Base-by-base conservation (phyloP, 2,113 vertebrate species). In the Isurus oxyrinchus region DNA sequence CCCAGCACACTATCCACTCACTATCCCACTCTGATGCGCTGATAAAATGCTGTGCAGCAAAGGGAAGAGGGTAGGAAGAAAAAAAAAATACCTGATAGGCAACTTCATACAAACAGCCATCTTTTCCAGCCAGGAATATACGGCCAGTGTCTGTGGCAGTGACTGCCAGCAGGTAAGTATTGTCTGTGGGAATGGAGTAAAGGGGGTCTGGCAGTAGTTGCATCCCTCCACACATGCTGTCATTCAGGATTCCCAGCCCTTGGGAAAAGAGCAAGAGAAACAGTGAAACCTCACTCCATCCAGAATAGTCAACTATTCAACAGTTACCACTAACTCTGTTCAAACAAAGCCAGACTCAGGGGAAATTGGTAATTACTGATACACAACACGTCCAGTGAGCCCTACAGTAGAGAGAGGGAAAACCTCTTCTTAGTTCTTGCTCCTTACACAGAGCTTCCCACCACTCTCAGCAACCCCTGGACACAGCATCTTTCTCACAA, bases 61-160 rank as follows among this genome's bases (percentile, higher is more conserved):
- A 8, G 11, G 16, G 8, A 7, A 35, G 6, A 13, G 31, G 44
- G n/a, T 21, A 67, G 55, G 2, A 27, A 53, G 19, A 72, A n/a
- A 19, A 25, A 49, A 76, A 31, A 57, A 94, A 97, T 96, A 98
- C 98, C 97, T 98, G 99, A 97, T 99, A 99, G 61, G 98, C 99
- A 5, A 99, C 98, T 98, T 99, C 99, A 97, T 99, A 99, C 55
- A 99, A 98, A 97, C 99, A 99, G 79, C 99, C 99, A 31, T 99
- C 99, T 96, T 99, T 99, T 96, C 99, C 99, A 96, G 99, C 99
- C 97, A 99, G 97, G 97, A 99, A 99, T 96, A 99, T 99, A 61
- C 99, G 98, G 0, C 99, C 99, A 0, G 98, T 98, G 96, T 99
- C 98, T 0, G 99, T 99, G 96, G 99, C 99, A 13, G 98, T 98